Conservation (phyloP, 1,140 invertebrate species). For the Spodoptera frugiperda region DNA sequence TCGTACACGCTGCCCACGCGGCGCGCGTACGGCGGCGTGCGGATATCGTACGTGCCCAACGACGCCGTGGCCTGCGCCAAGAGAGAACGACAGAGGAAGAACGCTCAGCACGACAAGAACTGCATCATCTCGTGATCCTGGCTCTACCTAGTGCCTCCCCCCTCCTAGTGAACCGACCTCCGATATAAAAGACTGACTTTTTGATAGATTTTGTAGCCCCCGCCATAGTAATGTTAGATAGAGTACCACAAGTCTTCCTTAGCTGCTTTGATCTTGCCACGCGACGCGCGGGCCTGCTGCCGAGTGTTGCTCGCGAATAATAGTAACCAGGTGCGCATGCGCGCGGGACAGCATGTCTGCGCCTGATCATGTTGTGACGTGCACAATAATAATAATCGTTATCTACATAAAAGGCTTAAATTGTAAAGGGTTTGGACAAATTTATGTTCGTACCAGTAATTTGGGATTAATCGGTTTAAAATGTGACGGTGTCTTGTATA, state of each 20-base stretch:
- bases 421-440: constrained; percentile 62
- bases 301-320: constrained; percentile 54
- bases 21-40: constrained; percentile 93
- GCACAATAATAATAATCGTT: constrained; percentile 48
- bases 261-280: constrained; percentile 42
- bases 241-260: constrained; percentile 47
- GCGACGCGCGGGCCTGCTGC: constrained; percentile 24
- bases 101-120: constrained; percentile 88
- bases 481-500: constrained; percentile 58
- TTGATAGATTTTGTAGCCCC: constrained; percentile 70
- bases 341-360: constrained; percentile 16
- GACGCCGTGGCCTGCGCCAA: constrained; percentile 93
- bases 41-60: constrained; percentile 96
- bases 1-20: constrained; percentile 93
- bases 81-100: constrained; percentile 87
- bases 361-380: constrained; percentile 65
- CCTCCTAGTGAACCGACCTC: constrained; percentile 77
- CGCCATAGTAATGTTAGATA: constrained; percentile 79
- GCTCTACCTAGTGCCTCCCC: constrained; percentile 60
- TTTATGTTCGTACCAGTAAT: constrained; percentile 62
- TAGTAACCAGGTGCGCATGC: constrained; percentile 48
- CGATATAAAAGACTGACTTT: constrained; percentile 83
- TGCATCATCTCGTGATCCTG: constrained; percentile 90
- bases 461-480: constrained; percentile 62
- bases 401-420: constrained; percentile 59